phyloP scores from a whole-genome alignment of 2,113 vertebrate genomes.

The Rhombomys opimus region DNA sequence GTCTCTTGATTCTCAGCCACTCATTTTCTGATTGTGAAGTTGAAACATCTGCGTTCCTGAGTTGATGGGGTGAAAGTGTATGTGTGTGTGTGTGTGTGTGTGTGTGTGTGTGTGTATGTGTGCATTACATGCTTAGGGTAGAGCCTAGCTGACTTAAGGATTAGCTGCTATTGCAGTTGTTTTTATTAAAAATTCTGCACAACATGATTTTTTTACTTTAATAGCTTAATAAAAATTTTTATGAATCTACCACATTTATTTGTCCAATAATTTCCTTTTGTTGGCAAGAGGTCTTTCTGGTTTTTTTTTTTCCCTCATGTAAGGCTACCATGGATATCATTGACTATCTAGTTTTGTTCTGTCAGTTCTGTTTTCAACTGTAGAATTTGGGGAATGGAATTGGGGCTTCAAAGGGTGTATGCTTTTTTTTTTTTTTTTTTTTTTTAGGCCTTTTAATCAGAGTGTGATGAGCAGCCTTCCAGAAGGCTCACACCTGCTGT shows the following conservation, averaged over 20 bases:
- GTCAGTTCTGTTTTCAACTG: background rate
- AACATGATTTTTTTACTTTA: background rate
- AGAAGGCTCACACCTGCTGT: background rate
- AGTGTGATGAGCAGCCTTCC: background rate
- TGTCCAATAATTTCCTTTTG: background rate
- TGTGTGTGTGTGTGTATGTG: background rate
- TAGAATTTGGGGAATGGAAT: background rate
- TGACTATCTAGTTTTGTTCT: background rate
- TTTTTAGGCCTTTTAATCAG: background rate
- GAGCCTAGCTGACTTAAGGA: background rate
- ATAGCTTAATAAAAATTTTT: background rate
- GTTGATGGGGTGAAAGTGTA: background rate
- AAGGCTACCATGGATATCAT: background rate
- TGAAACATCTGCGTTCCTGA: background rate
- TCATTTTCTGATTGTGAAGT: background rate
- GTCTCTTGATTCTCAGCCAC: background rate
- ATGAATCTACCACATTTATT: background rate
- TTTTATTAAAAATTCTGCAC: background rate
- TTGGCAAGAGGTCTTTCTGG: background rate
- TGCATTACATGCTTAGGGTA: background rate
- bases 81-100: background rate
- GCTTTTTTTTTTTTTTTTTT: background rate
- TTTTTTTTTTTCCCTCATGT: background rate
- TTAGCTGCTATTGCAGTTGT: background rate
- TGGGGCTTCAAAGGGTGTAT: background rate